These are phyloP conservation scores for Yponomeuta malinellus DNA, from an alignment of 2,888 invertebrate genomes.

Conservation along the genomic window DNA sequence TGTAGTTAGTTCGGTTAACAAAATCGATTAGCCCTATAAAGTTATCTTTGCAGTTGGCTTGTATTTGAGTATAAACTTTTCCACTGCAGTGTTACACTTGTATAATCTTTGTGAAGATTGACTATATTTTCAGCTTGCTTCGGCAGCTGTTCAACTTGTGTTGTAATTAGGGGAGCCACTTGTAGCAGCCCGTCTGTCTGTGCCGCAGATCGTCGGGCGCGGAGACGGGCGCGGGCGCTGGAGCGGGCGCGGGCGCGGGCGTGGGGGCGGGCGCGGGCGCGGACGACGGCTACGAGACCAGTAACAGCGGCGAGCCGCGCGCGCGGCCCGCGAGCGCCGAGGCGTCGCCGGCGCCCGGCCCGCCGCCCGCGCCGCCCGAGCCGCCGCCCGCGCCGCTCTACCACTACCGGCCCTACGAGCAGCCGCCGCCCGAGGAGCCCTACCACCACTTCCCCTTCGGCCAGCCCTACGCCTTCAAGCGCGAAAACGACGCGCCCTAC, in stretches of 20 bases:
- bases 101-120: too few relatives aligned
- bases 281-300: conserved; percentile 94
- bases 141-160: too few relatives aligned
- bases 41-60: too few relatives aligned
- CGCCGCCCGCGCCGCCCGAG: conserved; percentile 39
- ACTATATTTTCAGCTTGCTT: too few relatives aligned
- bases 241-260: conserved; percentile 47
- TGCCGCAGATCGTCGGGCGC: too few relatives aligned
- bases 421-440: conserved; percentile 35
- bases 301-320: conserved; percentile 78
- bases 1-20: too few relatives aligned
- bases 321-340: conserved; percentile 35
- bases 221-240: conserved; percentile 52
- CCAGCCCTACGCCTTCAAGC: conserved; percentile 53
- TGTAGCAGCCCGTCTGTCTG: too few relatives aligned
- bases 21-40: too few relatives aligned
- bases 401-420: conserved; percentile 42
- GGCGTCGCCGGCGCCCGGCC: conserved; percentile 35
- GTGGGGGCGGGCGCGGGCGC: conserved; percentile 79
- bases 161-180: too few relatives aligned
- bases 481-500: conserved; percentile 62
- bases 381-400: conserved; percentile 26
- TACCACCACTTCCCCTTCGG: conserved; percentile 66
- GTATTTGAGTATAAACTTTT: too few relatives aligned
- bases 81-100: too few relatives aligned